Percentiles rank a stretch among this genome's conserved stretches.
These are phyloP conservation scores for Chromobotia macracanthus DNA, from an alignment of 2,797 vertebrate species.

Conservation along the genomic window DNA sequence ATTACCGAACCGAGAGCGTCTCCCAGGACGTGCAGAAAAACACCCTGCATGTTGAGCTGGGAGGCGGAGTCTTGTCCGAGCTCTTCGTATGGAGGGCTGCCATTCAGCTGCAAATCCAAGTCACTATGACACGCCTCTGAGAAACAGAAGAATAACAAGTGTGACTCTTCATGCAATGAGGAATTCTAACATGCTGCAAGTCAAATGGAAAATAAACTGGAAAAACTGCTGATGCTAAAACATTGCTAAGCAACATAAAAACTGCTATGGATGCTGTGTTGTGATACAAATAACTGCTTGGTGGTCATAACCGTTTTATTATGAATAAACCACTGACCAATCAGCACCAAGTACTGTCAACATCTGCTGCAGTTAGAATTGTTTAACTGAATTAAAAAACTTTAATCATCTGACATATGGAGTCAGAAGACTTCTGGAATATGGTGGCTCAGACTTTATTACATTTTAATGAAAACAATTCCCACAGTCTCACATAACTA, in stretches of 20 bases:
- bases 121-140: slow-evolving; percentile 56
- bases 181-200: neutral
- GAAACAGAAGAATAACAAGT: neutral
- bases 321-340: neutral
- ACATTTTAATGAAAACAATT: neutral
- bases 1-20: slow-evolving; percentile 97
- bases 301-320: too few species aligned
- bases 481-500: neutral
- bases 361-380: too few species aligned
- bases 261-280: neutral
- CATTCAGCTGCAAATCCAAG: slow-evolving; percentile 86
- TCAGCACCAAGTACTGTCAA: neutral
- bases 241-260: neutral
- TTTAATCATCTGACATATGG: neutral
- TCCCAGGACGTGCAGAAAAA: slow-evolving; percentile 96
- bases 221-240: neutral
- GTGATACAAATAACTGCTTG: neutral
- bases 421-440: neutral
- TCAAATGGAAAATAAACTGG: too few species aligned
- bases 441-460: too few species aligned
- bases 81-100: slow-evolving; percentile 79
- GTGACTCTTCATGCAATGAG: too few species aligned
- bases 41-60: slow-evolving; percentile 98
- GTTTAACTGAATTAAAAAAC: neutral
- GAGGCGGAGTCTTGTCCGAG: slow-evolving; percentile 71